Evolutionary conservation across 1,140 invertebrate species (phyloP).

Genomic region (Physella acuta): DNA sequence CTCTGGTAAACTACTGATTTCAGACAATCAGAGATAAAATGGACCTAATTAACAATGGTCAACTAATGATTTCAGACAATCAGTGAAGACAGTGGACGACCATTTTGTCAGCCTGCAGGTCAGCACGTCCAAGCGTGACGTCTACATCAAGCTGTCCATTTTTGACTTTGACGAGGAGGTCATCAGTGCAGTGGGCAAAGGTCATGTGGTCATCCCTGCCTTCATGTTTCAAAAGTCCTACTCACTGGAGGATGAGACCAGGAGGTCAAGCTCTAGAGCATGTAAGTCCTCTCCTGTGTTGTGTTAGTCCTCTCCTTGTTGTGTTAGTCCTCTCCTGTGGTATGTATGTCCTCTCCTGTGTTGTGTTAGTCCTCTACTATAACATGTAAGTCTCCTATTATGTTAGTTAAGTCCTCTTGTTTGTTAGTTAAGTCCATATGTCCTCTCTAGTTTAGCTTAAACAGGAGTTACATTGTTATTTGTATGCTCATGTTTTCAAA

Average conservation of each 20-base stretch:
- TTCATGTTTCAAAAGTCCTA: slow-evolving; percentile 55
- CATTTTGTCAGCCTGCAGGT: slow-evolving; percentile 57
- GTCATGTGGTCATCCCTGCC: slow-evolving; percentile 56
- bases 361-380: no score
- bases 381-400: slow-evolving; percentile 49
- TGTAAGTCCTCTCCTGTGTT: slow-evolving; percentile 54
- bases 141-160: slow-evolving; percentile 54
- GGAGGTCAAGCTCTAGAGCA: slow-evolving; percentile 47
- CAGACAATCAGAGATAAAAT: no score
- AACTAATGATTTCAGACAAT: slow-evolving; percentile 21
- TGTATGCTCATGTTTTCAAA: no score
- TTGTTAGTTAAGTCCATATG: no score
- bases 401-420: no score
- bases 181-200: slow-evolving; percentile 53
- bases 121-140: slow-evolving; percentile 57
- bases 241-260: slow-evolving; percentile 41
- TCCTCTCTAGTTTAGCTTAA: no score
- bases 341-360: slow-evolving; percentile 51
- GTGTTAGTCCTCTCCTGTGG: slow-evolving; percentile 46
- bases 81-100: slow-evolving; percentile 57
- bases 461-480: no score
- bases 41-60: no score
- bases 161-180: slow-evolving; percentile 57
- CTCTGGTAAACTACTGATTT: no score
- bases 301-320: no score